Conservation (phyloP, 2,888 invertebrate species). For the Galeruca laticollis region DNA sequence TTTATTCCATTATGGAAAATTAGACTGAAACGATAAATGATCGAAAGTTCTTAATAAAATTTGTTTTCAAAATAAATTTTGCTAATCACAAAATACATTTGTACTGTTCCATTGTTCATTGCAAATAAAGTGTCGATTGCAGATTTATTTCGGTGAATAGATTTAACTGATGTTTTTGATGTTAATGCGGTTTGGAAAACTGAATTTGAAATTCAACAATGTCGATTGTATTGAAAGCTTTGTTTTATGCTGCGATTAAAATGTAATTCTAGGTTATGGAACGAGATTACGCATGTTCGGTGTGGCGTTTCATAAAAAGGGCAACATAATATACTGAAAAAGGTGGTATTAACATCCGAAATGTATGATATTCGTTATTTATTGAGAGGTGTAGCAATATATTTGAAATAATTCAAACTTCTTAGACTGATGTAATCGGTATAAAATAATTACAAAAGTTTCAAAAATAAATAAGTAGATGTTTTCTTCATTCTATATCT, state of each 20-base stretch:
- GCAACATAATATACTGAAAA: no score
- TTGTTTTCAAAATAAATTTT: constrained; percentile 5
- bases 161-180: constrained; percentile 5
- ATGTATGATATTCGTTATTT: no score
- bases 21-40: neutral
- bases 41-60: neutral
- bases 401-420: no score
- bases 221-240: neutral
- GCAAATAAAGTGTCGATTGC: neutral
- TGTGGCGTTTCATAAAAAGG: no score
- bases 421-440: no score
- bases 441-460: no score
- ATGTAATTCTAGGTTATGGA: neutral
- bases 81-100: constrained; percentile 2
- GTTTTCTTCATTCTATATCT: no score
- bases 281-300: no score
- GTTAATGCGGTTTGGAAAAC: constrained; percentile 5
- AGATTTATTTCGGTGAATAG: neutral
- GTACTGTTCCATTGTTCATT: constrained; percentile 3
- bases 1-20: neutral
- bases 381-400: no score
- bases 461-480: no score
- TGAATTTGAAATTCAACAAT: neutral
- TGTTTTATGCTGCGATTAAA: neutral
- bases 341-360: no score